Conservation (phyloP, 2,113 vertebrate genomes). For the Mustelus asterias region DNA sequence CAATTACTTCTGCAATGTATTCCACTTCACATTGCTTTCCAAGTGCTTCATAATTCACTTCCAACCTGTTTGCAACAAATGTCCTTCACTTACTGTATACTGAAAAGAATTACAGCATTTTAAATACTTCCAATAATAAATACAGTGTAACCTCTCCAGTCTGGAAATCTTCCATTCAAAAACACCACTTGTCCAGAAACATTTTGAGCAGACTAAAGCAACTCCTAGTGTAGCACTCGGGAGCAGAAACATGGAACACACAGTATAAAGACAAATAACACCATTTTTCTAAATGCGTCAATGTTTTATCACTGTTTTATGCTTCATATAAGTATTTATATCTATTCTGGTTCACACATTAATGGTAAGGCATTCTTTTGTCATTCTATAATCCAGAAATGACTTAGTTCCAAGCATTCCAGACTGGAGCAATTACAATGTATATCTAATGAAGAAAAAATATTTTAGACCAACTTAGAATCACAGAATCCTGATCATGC, state of each 20-base stretch:
- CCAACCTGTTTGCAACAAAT: constrained; percentile 22
- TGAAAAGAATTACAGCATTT: background rate
- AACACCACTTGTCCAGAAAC: background rate
- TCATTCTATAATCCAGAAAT: no score
- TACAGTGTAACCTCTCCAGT: background rate
- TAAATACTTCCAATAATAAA: background rate
- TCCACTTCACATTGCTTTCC: constrained; percentile 30
- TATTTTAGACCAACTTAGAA: no score
- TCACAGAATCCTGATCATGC: no score
- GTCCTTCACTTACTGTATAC: background rate
- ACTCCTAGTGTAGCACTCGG: background rate
- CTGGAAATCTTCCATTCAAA: background rate
- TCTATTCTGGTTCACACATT: no score
- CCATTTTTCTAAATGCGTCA: background rate
- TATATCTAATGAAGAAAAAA: no score
- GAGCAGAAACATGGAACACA: background rate
- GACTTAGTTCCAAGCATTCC: no score
- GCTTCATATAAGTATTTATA: no score
- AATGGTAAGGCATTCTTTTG: no score
- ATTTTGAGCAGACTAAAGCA: background rate
- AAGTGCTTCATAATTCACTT: background rate
- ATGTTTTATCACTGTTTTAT: background rate
- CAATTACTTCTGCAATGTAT: constrained; percentile 27
- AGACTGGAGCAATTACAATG: no score
- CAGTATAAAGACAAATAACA: background rate